Percentiles rank a stretch among this genome's conserved stretches.
These are phyloP conservation scores for Picathartes gymnocephalus DNA, from an alignment of 2,113 vertebrate species.

Conservation along the genomic window DNA sequence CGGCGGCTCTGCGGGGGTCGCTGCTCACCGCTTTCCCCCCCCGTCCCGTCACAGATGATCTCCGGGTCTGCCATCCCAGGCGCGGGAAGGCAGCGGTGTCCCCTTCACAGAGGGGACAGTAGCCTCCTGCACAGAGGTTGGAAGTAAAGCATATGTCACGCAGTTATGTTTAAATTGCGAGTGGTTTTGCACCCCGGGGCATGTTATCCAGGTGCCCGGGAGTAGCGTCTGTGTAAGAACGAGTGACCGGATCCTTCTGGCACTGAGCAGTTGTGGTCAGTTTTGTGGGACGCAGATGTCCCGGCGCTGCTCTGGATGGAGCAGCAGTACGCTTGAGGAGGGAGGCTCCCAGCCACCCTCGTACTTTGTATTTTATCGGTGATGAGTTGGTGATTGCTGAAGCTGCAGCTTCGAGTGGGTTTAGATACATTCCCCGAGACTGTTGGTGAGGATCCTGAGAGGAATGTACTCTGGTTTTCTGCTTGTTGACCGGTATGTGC, in stretches of 20 bases:
- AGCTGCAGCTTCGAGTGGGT: background rate
- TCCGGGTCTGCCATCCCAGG: background rate
- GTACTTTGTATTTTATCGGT: rapidly evolving
- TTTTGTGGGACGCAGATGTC: rapidly evolving
- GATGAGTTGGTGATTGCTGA: background rate
- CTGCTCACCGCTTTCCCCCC: background rate
- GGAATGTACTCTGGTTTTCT: background rate
- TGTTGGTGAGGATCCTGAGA: background rate
- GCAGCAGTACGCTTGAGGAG: rapidly evolving
- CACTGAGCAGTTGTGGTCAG: rapidly evolving
- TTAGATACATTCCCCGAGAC: rapidly evolving
- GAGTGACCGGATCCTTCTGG: background rate
- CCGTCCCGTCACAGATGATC: background rate
- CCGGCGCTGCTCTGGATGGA: rapidly evolving
- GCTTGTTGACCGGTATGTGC: rapidly evolving
- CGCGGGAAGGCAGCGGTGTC: background rate
- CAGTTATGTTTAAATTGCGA: rapidly evolving
- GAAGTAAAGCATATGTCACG: too few species aligned
- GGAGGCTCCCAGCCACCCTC: rapidly evolving
- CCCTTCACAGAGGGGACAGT: rapidly evolving
- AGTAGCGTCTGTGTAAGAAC: background rate
- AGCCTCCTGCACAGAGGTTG: background rate
- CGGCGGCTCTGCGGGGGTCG: background rate
- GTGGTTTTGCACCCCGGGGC: rapidly evolving
- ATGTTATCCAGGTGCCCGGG: background rate